Evolutionary conservation across 2,113 vertebrate species (phyloP).

Genomic region (Thunnus thynnus): DNA sequence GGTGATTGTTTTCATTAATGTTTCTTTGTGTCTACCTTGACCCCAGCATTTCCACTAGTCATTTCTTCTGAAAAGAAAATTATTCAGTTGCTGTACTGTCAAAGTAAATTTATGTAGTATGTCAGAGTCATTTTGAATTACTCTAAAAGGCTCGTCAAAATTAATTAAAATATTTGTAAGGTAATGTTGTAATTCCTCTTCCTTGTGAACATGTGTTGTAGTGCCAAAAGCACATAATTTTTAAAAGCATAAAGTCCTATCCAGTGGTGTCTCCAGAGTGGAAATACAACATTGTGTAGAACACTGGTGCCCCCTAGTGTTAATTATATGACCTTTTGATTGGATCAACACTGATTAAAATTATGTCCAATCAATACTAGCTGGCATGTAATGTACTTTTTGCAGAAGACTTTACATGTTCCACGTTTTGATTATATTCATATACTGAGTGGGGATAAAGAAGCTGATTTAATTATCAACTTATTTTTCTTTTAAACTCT

Average conservation of each 20-base stretch:
- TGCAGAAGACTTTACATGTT: conserved; percentile 1
- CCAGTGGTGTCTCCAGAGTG: conserved; percentile 32
- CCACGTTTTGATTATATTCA: conserved; percentile 30
- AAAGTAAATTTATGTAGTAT: conserved; percentile 50
- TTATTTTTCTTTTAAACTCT: conserved; percentile 16
- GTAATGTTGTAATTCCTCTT: conserved; percentile 69
- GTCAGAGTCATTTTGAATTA: conserved; percentile 61
- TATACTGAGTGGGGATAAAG: neutral
- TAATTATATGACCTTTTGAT: conserved; percentile 69
- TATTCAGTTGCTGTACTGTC: conserved; percentile 52
- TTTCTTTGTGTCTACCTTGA: conserved; percentile 68
- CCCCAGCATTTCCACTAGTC: conserved; percentile 58
- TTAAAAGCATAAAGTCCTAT: conserved; percentile 59
- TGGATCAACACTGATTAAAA: conserved; percentile 63
- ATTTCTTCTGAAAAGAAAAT: conserved; percentile 63
- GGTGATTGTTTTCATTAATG: conserved; percentile 69
- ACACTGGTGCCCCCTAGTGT: conserved; percentile 87
- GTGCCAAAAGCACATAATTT: conserved; percentile 67
- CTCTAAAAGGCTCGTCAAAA: conserved; percentile 72
- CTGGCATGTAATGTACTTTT: conserved; percentile 40
- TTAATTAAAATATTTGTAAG: conserved; percentile 77
- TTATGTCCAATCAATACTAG: conserved; percentile 59
- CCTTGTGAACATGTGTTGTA: conserved; percentile 59
- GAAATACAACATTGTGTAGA: conserved; percentile 73
- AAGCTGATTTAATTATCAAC: neutral